A percentile compares a stretch with the other conserved stretches of the same genome.
These are phyloP conservation scores for Dreissena rostriformis DNA, from an alignment of 1,140 invertebrate species.

Conservation along the genomic window DNA sequence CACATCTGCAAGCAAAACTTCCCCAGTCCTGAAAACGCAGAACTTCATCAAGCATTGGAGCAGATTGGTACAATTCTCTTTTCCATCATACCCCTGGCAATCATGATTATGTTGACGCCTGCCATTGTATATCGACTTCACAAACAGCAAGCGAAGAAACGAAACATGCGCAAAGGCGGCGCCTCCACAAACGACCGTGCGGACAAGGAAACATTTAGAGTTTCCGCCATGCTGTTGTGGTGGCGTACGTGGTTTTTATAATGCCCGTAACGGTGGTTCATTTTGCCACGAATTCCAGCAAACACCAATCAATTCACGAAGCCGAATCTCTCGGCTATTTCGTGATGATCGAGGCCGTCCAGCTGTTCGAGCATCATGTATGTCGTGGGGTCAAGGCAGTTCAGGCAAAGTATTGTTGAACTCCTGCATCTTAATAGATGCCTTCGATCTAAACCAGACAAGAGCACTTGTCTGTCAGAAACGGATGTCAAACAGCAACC, in stretches of 20 bases:
- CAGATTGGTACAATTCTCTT: constrained; percentile 46
- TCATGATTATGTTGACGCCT: constrained; percentile 44
- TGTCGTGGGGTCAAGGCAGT: constrained; percentile 43
- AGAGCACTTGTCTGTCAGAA: no score
- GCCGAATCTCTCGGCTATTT: background rate
- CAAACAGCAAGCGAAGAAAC: background rate
- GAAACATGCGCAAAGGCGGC: background rate
- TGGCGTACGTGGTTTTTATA: constrained; percentile 50
- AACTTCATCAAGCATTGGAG: constrained; percentile 32
- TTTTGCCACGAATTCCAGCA: constrained; percentile 11
- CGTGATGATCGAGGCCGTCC: constrained; percentile 26
- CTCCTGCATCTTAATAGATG: no score
- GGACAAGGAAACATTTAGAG: constrained; percentile 25
- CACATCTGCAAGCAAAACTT: constrained; percentile 53
- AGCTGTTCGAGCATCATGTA: constrained; percentile 47
- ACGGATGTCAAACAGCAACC: no score
- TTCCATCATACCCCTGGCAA: constrained; percentile 43
- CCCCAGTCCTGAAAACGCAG: constrained; percentile 15
- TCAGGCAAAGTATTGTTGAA: constrained; percentile 20
- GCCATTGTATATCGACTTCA: constrained; percentile 40
- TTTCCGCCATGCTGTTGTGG: constrained; percentile 53
- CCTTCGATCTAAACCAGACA: no score
- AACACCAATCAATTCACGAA: background rate
- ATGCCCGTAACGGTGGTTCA: constrained; percentile 51
- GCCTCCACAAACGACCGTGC: background rate